Percentiles rank a stretch among this genome's conserved stretches.
phyloP scores from a whole-genome alignment of 2,888 invertebrate genomes.

The Gastracanthus pulcherrimus region DNA sequence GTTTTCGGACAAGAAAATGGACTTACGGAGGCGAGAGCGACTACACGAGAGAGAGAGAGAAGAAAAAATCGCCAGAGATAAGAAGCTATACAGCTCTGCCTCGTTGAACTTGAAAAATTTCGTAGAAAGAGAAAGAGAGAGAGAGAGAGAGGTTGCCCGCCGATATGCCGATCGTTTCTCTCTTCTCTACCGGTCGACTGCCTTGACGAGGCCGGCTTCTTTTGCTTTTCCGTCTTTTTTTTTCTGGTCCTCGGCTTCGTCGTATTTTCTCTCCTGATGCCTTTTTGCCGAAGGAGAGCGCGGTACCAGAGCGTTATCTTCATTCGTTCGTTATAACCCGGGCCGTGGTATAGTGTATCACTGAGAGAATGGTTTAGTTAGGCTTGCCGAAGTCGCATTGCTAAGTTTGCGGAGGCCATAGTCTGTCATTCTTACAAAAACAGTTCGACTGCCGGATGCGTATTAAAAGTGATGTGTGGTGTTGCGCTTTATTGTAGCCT shows the following conservation, averaged over 20 bases:
- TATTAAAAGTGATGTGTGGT: no score
- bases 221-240: neutral
- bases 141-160: neutral
- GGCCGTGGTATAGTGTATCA: conserved; percentile 13
- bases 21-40: no score
- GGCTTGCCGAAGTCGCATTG: no score
- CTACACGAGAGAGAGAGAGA: no score
- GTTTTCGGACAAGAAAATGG: conserved; percentile 60
- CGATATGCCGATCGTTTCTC: conserved; percentile 36
- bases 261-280: neutral
- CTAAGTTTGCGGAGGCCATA: no score
- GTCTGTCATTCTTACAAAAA: no score
- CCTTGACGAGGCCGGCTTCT: conserved; percentile 35
- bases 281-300: no score
- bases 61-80: conserved; percentile 54
- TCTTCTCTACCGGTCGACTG: conserved; percentile 11
- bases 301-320: conserved; percentile 21
- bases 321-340: conserved; percentile 18
- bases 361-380: no score
- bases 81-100: no score
- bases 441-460: no score
- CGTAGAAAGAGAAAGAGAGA: conserved; percentile 26
- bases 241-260: neutral
- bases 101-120: conserved; percentile 34
- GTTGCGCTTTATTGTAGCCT: no score